Conservation (phyloP, 2,888 invertebrate genomes). For the Petrophora chlorosata region DNA sequence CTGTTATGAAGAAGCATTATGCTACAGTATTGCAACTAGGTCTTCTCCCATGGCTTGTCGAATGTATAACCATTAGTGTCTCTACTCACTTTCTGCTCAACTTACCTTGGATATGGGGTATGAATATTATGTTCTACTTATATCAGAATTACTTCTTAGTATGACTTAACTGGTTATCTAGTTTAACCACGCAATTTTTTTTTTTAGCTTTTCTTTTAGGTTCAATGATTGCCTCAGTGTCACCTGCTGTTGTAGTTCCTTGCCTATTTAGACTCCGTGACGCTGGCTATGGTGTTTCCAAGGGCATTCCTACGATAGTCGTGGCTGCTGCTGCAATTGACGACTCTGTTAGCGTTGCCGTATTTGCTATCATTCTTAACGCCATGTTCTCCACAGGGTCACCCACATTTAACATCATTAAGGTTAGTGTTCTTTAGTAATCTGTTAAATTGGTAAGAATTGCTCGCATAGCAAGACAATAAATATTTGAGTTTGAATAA, state of each 20-base stretch:
- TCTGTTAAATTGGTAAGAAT: conserved; percentile 11
- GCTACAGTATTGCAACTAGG: conserved; percentile 89
- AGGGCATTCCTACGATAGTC: conserved; percentile 94
- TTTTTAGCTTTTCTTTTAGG: conserved; percentile 86
- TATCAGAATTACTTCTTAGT: not conserved
- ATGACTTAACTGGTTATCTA: not conserved
- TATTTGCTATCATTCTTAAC: conserved; percentile 91
- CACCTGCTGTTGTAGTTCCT: conserved; percentile 95
- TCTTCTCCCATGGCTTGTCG: conserved; percentile 90
- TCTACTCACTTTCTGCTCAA: conserved; percentile 86
- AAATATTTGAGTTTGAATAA: conserved; percentile 7
- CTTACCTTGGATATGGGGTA: conserved; percentile 91
- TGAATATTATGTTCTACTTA: not conserved
- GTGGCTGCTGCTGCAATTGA: conserved; percentile 95
- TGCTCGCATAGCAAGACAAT: conserved; percentile 2
- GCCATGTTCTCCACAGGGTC: conserved; percentile 89
- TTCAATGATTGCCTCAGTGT: conserved; percentile 92
- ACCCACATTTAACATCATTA: conserved; percentile 85
- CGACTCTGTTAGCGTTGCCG: conserved; percentile 95
- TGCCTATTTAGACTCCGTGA: conserved; percentile 90
- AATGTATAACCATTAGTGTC: conserved; percentile 85
- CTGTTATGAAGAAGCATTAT: conserved; percentile 88
- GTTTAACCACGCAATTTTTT: not conserved
- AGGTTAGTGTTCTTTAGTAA: conserved; percentile 61
- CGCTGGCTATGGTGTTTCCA: conserved; percentile 90